Evolutionary conservation across 2,888 invertebrate species (phyloP), one percentile per base, ranked within the genome.

Genomic region (Ellobium chinense): DNA sequence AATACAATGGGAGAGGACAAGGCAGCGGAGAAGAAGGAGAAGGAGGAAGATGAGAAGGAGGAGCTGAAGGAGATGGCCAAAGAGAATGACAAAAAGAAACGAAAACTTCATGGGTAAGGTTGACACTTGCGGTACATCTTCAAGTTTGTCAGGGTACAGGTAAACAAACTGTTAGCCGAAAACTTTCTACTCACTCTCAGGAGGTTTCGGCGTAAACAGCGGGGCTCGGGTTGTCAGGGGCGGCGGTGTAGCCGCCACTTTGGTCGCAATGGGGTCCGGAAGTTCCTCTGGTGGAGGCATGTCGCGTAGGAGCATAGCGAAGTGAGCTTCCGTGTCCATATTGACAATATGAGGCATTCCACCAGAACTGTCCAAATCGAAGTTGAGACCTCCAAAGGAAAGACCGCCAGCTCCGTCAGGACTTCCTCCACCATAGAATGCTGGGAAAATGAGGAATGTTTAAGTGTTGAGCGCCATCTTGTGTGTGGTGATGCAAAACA

Each of bases 341-440:
- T 58, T 27, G 5, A n/a, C 58, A n/a, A 14, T 58, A 27, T 3
- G 5, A 14, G 14, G n/a, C n/a, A n/a, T 27, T n/a, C 4, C 58
- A 5, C 58, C n/a, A 14, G 58, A 58, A 14, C 14, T 58, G 4
- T 27, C 58, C 5, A 3, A 3, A 14, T 27, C 58, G 27, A 3
- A n/a, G 4, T 3, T 27, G 14, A 3, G 27, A 24, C 63, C 63
- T n/a, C 63, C 63, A 29, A 18, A 63, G 14, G 63, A 24, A n/a
- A 63, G 12, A 3, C 63, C 63, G 12, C 63, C 63, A n/a, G 29
- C 29, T 4, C 63, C 63, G 63, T 63, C 63, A 27, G 63, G 63
- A 63, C 63, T 63, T 7, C 63, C 63, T 24, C 63, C 63, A 27
- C 63, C 63, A 29, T 29, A 63, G 29, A 63, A 63, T 29, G 29